Evolutionary conservation across 2,113 vertebrate species (phyloP).

Genomic region (Heterotis niloticus): DNA sequence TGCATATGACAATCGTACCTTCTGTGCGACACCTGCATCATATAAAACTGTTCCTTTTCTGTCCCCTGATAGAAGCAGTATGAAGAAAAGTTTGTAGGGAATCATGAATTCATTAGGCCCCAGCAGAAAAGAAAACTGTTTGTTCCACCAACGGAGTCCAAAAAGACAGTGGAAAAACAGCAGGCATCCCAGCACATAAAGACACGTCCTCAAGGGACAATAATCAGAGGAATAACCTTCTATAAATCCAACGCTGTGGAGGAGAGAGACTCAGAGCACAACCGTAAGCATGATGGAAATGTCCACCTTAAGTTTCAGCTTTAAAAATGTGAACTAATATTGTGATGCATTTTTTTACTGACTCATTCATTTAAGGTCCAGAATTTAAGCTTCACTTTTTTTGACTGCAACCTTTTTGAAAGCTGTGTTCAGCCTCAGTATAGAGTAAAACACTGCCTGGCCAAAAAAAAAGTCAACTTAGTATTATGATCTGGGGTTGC

Average conservation of each 20-base stretch:
- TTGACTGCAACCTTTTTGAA: no score
- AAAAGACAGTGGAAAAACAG: constrained; percentile 26
- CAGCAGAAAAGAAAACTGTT: constrained; percentile 32
- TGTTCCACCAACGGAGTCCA: constrained; percentile 32
- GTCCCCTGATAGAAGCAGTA: constrained; percentile 64
- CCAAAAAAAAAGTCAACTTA: no score
- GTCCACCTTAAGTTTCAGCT: neutral
- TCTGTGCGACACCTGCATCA: neutral
- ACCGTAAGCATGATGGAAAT: constrained; percentile 66
- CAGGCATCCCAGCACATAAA: constrained; percentile 49
- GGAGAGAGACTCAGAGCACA: constrained; percentile 78
- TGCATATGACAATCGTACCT: neutral
- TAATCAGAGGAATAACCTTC: constrained; percentile 86
- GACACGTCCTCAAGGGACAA: constrained; percentile 67
- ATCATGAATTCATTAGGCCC: constrained; percentile 56
- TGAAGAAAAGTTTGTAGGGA: constrained; percentile 70
- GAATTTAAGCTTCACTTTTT: no score
- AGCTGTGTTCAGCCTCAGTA: neutral
- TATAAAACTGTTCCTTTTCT: constrained; percentile 15
- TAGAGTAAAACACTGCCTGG: no score
- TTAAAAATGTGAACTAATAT: neutral
- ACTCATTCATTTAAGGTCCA: no score
- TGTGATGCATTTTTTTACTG: neutral
- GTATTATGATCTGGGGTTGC: no score
- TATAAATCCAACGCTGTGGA: constrained; percentile 86